phyloP scores from a whole-genome alignment of 2,113 vertebrate genomes.

The Nerophis ophidion region DNA sequence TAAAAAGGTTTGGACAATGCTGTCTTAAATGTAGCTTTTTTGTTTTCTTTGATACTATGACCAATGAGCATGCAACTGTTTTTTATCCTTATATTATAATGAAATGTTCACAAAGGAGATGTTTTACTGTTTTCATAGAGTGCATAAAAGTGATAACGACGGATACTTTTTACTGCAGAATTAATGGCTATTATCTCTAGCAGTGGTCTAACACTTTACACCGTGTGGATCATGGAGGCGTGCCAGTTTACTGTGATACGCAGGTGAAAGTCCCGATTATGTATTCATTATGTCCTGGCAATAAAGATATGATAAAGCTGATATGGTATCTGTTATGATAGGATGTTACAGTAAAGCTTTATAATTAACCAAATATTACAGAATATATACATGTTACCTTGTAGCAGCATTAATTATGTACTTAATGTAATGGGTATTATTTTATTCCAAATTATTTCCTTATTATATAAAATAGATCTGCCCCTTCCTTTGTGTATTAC shows the following conservation, averaged over 20 bases:
- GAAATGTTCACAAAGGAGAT: too few species aligned
- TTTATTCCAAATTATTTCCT: neutral
- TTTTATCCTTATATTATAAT: too few species aligned
- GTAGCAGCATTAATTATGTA: neutral
- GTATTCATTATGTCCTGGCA: too few species aligned
- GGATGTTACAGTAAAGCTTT: neutral
- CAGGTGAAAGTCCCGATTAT: neutral
- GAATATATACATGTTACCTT: neutral
- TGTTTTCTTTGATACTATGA: too few species aligned
- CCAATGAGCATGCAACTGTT: too few species aligned
- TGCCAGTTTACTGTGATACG: neutral
- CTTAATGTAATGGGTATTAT: neutral
- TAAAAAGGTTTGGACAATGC: too few species aligned
- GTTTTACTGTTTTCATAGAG: too few species aligned
- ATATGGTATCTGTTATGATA: neutral
- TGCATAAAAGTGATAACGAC: too few species aligned
- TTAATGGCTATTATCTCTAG: neutral
- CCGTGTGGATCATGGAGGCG: neutral
- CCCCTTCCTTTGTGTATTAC: conserved; percentile 32
- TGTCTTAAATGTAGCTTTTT: too few species aligned
- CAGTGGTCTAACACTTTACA: neutral
- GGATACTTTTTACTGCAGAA: neutral
- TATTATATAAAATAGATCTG: neutral
- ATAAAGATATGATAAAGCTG: neutral
- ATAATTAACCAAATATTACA: too few species aligned